A percentile compares a stretch with the other conserved stretches of the same genome.
These are phyloP conservation scores for Aleadryas rufinucha DNA, from an alignment of 2,113 vertebrate genomes.

Conservation along the genomic window DNA sequence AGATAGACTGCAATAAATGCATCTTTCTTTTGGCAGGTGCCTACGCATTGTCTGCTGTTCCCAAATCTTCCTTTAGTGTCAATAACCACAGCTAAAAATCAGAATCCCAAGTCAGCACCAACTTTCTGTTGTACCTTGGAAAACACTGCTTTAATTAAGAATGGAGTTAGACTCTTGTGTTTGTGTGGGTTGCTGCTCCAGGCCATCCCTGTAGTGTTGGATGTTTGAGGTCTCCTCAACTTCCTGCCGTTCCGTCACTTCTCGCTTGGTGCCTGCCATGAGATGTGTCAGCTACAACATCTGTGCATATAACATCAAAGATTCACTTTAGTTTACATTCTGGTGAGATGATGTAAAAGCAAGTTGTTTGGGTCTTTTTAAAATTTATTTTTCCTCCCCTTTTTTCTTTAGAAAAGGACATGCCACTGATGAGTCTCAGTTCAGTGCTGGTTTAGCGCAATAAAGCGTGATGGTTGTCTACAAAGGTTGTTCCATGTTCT, in stretches of 20 bases:
- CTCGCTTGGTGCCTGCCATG: constrained; percentile 78
- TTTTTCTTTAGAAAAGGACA: neutral
- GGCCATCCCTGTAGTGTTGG: constrained; percentile 57
- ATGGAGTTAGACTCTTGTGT: neutral
- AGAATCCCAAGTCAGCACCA: neutral
- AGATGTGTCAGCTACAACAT: constrained; percentile 78
- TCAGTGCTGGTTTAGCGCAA: neutral
- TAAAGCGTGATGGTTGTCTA: neutral
- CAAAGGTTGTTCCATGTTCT: neutral
- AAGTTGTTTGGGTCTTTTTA: constrained; percentile 35
- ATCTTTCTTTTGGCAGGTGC: neutral
- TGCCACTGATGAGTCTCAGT: neutral
- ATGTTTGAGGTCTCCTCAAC: constrained; percentile 78
- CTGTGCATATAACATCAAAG: constrained; percentile 78
- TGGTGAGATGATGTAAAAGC: constrained; percentile 69
- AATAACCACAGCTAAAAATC: neutral
- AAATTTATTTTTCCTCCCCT: constrained; percentile 43
- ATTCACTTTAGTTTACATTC: constrained; percentile 73
- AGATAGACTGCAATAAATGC: neutral
- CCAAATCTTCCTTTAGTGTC: neutral
- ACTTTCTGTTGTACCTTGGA: neutral
- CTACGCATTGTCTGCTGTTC: rapidly evolving
- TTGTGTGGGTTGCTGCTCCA: constrained; percentile 36
- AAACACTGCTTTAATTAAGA: neutral
- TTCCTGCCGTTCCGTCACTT: constrained; percentile 74